phyloP scores from a whole-genome alignment of 2,888 invertebrate genomes.

The Sarcophaga carnaria region DNA sequence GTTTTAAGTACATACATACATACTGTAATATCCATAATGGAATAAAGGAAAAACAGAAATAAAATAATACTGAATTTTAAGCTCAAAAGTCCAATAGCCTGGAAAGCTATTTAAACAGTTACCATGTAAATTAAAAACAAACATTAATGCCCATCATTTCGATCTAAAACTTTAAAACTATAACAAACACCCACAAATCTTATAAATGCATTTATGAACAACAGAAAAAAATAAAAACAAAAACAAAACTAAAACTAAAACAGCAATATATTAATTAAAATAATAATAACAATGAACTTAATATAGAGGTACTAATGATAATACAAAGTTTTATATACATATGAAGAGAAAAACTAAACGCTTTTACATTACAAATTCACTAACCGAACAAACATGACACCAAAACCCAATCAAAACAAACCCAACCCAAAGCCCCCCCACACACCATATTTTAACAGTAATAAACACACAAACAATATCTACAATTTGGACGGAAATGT shows the following conservation, averaged over 20 bases:
- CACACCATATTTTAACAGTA: too few species aligned
- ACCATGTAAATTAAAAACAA: not conserved
- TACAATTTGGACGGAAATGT: slow-evolving; percentile 3
- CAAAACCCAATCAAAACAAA: not conserved
- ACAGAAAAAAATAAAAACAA: not conserved
- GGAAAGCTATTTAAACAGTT: slow-evolving; percentile 53
- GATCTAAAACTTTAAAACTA: slow-evolving; percentile 42
- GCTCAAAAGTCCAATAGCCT: slow-evolving; percentile 67
- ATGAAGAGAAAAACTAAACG: slow-evolving; percentile 15
- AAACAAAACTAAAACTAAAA: slow-evolving; percentile 1
- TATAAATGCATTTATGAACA: slow-evolving; percentile 61
- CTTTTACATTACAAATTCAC: slow-evolving; percentile 44
- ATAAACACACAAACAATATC: not conserved
- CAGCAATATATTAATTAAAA: slow-evolving; percentile 32
- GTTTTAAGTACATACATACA: slow-evolving; percentile 46
- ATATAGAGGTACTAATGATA: not conserved
- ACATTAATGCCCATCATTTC: slow-evolving; percentile 34
- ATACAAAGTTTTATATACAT: slow-evolving; percentile 2
- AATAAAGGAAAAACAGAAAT: slow-evolving; percentile 20
- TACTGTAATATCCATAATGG: not conserved
- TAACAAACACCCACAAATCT: slow-evolving; percentile 54
- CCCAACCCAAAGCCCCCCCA: too few species aligned
- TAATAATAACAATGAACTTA: slow-evolving; percentile 11
- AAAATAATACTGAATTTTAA: slow-evolving; percentile 4
- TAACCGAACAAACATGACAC: not conserved